Base-by-base conservation (phyloP, 2,888 invertebrate genomes). In the Adineta ricciae region DNA sequence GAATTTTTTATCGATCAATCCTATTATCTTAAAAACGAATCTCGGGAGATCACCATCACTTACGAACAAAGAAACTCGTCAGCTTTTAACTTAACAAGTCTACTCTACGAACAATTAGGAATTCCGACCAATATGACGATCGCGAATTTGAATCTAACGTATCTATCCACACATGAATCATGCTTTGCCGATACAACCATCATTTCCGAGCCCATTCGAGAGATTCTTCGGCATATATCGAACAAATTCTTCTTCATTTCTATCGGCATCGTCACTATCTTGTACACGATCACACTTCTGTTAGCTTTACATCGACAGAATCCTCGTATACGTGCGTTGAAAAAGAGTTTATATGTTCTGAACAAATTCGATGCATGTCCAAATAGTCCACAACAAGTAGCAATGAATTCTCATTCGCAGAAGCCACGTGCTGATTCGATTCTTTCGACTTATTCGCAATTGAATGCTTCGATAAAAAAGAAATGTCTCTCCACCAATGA, bases 181-280 rank as follows among this genome's bases (percentile, higher is more conserved):
- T 78, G 78, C 41, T 78, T 78, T 78, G 78, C 78, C 14, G 78
- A 78, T 78, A 78, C 78, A 38, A 24, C 78, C 38, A 78, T 78
- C n/a, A 78, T 78, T n/a, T 78, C 78, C 3, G 41, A 21, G 3
- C 24, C 24, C 3, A 41, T n/a, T 14, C 78, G 78, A n/a, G 41
- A 78, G 11, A 78, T 78, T 41, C n/a, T 78, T 41, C 38, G 41
- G n/a, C 78, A 78, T 78, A n/a, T 41, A 78, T 78, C 78, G 24
- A 78, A 41, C 41, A 78, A 78, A 78, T 24, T 41, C 14, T 78
- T 78, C 24, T 78, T 41, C 41, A 38, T n/a, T 78, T 78, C 41
- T 24, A 78, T 78, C 41, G 78, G 38, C 4, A 78, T 78, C 41
- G 78, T 78, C 3, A 78, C 78, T 0, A n/a, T 78, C 38, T 7